These are phyloP conservation scores for Melangyna quadrimaculata DNA, from an alignment of 2,888 invertebrate species.

Conservation along the genomic window DNA sequence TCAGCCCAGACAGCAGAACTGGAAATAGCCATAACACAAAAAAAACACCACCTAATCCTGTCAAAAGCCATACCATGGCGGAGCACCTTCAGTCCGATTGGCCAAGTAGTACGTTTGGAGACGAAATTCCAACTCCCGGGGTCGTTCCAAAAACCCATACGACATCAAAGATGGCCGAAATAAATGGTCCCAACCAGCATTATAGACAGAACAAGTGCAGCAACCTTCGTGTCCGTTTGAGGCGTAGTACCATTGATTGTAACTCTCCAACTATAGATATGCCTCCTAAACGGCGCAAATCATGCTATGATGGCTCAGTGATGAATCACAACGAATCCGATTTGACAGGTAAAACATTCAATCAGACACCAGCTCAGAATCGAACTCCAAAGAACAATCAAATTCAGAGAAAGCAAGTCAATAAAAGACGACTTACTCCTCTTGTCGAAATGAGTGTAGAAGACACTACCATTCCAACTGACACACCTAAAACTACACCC, in stretches of 20 bases:
- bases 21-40: not conserved
- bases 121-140: not conserved
- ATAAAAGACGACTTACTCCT: slow-evolving; percentile 20
- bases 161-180: not conserved
- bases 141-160: not conserved
- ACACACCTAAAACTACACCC: too few species aligned
- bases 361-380: not conserved
- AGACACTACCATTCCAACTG: not conserved
- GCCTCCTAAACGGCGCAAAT: not conserved
- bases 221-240: not conserved
- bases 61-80: not conserved
- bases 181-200: not conserved
- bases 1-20: not conserved
- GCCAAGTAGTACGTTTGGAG: slow-evolving; percentile 8
- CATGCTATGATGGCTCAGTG: not conserved
- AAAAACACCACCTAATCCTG: not conserved
- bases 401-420: not conserved
- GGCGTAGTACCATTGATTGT: not conserved
- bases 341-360: not conserved
- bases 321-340: not conserved
- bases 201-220: not conserved
- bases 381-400: not conserved
- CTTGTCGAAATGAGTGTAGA: slow-evolving; percentile 23
- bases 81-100: slow-evolving; percentile 32
- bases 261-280: not conserved